phyloP scores from a whole-genome alignment of 37 sponge, comb jelly and placozoan genomes.

The Eunapius fragilis region DNA sequence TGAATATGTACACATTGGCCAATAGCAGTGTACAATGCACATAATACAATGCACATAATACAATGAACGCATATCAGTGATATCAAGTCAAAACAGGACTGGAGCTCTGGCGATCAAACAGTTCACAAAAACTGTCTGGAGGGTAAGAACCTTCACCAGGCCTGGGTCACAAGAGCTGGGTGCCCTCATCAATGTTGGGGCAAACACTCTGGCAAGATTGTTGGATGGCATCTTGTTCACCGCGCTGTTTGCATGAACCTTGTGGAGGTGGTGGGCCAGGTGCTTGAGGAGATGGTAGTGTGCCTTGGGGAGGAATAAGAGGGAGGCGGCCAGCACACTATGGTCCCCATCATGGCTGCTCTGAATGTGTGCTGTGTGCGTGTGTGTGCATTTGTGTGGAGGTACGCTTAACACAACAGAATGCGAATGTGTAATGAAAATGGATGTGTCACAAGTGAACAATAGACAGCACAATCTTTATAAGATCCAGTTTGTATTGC shows the following conservation, averaged over 20 bases:
- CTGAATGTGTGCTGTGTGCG: slow-evolving; percentile 13
- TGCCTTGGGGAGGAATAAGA: slow-evolving; percentile 51
- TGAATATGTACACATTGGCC: too few relatives aligned
- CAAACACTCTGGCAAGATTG: slow-evolving; percentile 80
- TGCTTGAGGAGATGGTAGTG: slow-evolving; percentile 61
- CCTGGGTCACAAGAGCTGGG: not conserved
- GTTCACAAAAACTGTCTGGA: too few relatives aligned
- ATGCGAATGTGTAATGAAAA: too few relatives aligned
- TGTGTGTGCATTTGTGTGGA: slow-evolving; percentile 15
- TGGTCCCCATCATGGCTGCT: slow-evolving; percentile 15
- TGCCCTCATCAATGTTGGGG: slow-evolving; percentile 75
- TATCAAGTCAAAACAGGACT: too few relatives aligned
- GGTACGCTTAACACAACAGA: not conserved
- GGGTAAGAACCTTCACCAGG: too few relatives aligned
- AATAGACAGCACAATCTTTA: too few relatives aligned
- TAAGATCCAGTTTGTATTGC: too few relatives aligned
- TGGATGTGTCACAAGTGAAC: too few relatives aligned
- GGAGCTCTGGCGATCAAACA: too few relatives aligned
- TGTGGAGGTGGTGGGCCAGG: slow-evolving; percentile 49
- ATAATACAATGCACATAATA: too few relatives aligned
- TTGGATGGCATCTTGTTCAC: slow-evolving; percentile 70
- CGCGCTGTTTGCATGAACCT: slow-evolving; percentile 35
- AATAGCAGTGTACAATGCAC: too few relatives aligned
- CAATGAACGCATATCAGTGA: too few relatives aligned
- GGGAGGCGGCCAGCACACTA: slow-evolving; percentile 5